A percentile compares a stretch with the other conserved stretches of the same genome.
Conservation (phyloP, 2,888 invertebrate genomes). For the Globia sparganii region DNA sequence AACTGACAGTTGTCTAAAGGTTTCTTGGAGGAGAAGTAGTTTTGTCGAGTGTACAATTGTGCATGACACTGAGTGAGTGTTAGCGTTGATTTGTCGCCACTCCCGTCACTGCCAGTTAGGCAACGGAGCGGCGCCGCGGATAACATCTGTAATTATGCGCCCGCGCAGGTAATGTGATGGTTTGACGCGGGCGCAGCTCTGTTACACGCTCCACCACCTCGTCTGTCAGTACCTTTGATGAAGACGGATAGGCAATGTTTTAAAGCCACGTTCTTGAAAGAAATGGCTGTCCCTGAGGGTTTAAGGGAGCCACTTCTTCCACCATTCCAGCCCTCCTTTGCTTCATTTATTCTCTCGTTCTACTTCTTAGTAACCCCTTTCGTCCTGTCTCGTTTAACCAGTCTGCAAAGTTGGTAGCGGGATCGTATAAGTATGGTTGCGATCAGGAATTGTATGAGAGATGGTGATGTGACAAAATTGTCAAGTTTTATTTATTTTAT, state of each 20-base stretch:
- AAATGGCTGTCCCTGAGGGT: not conserved
- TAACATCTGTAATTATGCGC: conserved; percentile 45
- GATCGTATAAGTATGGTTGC: no score
- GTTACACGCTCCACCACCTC: conserved; percentile 59
- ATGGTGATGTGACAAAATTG: not conserved
- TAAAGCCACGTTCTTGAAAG: not conserved
- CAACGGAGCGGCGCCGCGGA: conserved; percentile 30
- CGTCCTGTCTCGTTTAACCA: not conserved
- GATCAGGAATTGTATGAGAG: not conserved
- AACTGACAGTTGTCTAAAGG: not conserved
- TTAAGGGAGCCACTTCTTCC: not conserved
- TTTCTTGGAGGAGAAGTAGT: not conserved
- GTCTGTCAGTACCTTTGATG: conserved; percentile 3
- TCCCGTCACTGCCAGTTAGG: conserved; percentile 3
- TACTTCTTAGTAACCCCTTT: not conserved
- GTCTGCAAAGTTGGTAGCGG: no score
- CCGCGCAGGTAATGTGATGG: conserved; percentile 18
- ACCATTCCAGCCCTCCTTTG: not conserved
- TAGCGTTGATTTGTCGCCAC: conserved; percentile 41
- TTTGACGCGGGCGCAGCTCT: conserved; percentile 20
- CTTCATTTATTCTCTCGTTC: not conserved
- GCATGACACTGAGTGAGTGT: not conserved
- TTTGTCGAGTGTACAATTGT: conserved; percentile 6
- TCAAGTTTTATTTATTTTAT: no score
- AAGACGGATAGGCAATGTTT: conserved; percentile 1